A percentile compares a stretch with the other conserved stretches of the same genome.
These are phyloP conservation scores for Cephonodes hylas DNA, from an alignment of 2,888 invertebrate species.

Conservation along the genomic window DNA sequence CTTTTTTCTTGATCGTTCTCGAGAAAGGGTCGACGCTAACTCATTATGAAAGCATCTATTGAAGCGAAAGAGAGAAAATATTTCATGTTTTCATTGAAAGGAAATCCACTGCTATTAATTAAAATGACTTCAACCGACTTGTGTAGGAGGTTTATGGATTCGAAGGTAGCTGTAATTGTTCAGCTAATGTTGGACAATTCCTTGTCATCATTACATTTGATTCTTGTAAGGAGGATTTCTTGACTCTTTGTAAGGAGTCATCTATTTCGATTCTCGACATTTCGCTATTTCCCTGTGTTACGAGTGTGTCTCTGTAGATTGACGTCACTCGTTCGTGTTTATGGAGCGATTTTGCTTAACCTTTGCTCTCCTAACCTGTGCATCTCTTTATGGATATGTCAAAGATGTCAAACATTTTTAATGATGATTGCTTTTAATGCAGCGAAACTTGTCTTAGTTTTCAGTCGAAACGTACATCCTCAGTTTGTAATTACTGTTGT, in stretches of 20 bases:
- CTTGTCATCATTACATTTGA: not conserved
- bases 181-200: not conserved
- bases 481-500: not conserved
- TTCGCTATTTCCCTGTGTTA: not conserved
- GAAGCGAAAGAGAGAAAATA: not conserved
- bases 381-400: not conserved
- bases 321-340: not conserved
- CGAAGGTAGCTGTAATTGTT: not conserved
- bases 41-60: conserved; percentile 18
- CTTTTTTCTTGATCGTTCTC: conserved; percentile 20
- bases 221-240: not conserved
- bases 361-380: not conserved
- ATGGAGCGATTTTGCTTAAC: not conserved
- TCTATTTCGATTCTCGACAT: not conserved
- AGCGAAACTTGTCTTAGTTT: not conserved
- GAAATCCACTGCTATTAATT: not conserved
- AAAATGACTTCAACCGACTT: not conserved
- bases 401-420: not conserved
- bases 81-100: conserved; percentile 1
- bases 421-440: not conserved
- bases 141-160: conserved; percentile 4
- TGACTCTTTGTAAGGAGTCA: not conserved
- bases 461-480: not conserved
- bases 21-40: conserved; percentile 14
- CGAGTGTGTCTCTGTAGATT: not conserved